phyloP scores from a whole-genome alignment of 2,113 vertebrate genomes.

The Otis tarda region DNA sequence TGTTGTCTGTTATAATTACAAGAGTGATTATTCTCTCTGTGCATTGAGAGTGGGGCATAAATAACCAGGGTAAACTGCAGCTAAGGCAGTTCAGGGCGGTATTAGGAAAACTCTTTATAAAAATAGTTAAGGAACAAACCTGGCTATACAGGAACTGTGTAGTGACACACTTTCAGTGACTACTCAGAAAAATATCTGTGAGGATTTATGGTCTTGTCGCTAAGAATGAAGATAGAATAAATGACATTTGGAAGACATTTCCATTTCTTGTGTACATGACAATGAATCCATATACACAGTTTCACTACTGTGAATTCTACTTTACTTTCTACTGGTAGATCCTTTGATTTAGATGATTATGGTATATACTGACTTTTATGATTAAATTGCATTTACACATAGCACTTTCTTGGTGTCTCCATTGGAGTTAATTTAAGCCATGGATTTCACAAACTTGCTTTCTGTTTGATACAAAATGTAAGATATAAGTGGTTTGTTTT shows the following conservation, averaged over 20 bases:
- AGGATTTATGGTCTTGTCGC: neutral
- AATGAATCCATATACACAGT: neutral
- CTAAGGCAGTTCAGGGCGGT: neutral
- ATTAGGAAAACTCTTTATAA: neutral
- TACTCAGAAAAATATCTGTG: neutral
- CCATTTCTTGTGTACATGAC: neutral
- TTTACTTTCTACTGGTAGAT: neutral
- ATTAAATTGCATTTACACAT: neutral
- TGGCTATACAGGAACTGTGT: neutral
- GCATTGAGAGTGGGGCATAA: neutral
- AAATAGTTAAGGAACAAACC: neutral
- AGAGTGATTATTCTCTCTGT: neutral
- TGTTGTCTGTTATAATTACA: neutral
- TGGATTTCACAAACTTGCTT: neutral
- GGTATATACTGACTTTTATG: neutral
- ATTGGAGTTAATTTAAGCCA: neutral
- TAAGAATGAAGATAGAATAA: neutral
- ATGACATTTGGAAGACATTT: neutral
- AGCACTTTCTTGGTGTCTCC: neutral
- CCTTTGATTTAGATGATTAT: neutral
- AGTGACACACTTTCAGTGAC: neutral
- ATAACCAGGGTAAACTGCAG: neutral
- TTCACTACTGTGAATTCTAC: neutral
- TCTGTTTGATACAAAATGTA: neutral
- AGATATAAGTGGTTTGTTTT: neutral